Base-by-base conservation (phyloP, 92 coral and sea anemone genomes). In the Umimayanthus kanabou region DNA sequence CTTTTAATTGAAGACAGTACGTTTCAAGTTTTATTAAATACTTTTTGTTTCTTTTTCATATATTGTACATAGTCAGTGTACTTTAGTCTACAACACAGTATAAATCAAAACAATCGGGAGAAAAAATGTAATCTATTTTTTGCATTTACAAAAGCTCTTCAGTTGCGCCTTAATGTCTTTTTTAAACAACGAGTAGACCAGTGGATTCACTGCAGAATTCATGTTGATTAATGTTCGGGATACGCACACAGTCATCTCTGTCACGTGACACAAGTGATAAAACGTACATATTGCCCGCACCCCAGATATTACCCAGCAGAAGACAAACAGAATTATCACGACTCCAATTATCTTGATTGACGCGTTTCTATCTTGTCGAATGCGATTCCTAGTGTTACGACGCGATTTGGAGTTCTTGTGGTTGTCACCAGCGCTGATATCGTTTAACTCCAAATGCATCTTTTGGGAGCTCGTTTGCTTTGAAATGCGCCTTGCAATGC, bases 291-390 rank as follows among this genome's bases (percentile, higher is more conserved):
- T 15, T 49, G 82, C 82, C 82, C 82, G 82, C 13, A 78, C 65
- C 0, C 82, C 82, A n/a, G 82, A 78, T 18, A 78, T 78, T 13
- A 78, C 13, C 82, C 82, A 78, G 40, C 82, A 78, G 9, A 78
- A 53, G 3, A 78, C 64, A 50, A 78, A 78, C 64, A 78, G 66
- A 78, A n/a, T 18, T 47, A 78, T 78, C 23, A 78, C 82, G 23
- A n/a, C 82, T 40, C 82, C 82, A 22, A 78, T 78, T 25, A 78
- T 78, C 82, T 78, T 78, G 30, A 78, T 78, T 14, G 82, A 78
- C 22, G 82, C 82, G 40, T 78, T 78, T 49, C 82, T 43, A 20
- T 78, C 82, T 4, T 78, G 65, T 13, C 64, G 82, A 28, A 15
- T 23, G 64, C 82, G 82, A 43, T 25, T 45, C 39, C 40, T 26